Evolutionary conservation across 2,888 invertebrate genomes (phyloP).

Genomic region (Lamproptera curius): DNA sequence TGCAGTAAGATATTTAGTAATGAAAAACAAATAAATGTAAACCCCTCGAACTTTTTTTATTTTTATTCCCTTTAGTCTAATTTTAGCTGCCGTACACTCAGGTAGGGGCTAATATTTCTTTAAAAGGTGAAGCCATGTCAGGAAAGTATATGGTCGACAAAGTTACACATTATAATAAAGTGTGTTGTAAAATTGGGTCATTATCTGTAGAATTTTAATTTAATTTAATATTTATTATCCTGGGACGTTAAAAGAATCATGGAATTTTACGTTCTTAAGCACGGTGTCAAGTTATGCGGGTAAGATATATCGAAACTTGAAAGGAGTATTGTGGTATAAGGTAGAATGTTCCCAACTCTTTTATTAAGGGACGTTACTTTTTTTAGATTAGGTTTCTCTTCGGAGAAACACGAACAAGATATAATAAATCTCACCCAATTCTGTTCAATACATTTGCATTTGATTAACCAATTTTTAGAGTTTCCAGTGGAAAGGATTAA

Average conservation of each 20-base stretch:
- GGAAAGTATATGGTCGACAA: too few species aligned
- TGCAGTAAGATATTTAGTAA: too few species aligned
- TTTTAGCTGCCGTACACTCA: too few species aligned
- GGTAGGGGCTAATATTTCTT: too few species aligned
- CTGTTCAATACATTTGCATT: background rate
- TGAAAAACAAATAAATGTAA: too few species aligned
- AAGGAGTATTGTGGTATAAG: conserved; percentile 15
- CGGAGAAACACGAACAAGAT: conserved; percentile 13
- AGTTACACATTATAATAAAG: background rate
- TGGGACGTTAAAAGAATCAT: conserved; percentile 1
- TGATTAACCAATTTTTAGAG: background rate
- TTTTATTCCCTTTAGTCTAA: too few species aligned
- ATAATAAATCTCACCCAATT: conserved; percentile 5
- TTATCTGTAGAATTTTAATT: background rate
- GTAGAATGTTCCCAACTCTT: conserved; percentile 8
- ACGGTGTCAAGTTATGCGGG: conserved; percentile 16
- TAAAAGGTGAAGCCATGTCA: too few species aligned
- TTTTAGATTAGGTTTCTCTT: conserved; percentile 17
- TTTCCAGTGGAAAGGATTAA: too few species aligned
- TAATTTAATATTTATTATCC: conserved; percentile 4
- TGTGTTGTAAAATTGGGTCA: background rate
- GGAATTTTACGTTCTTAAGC: background rate
- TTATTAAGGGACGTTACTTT: conserved; percentile 12
- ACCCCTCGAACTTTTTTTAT: too few species aligned
- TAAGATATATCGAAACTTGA: conserved; percentile 7